phyloP scores from a whole-genome alignment of 2,888 invertebrate species.

The Macrosiphum euphorbiae region DNA sequence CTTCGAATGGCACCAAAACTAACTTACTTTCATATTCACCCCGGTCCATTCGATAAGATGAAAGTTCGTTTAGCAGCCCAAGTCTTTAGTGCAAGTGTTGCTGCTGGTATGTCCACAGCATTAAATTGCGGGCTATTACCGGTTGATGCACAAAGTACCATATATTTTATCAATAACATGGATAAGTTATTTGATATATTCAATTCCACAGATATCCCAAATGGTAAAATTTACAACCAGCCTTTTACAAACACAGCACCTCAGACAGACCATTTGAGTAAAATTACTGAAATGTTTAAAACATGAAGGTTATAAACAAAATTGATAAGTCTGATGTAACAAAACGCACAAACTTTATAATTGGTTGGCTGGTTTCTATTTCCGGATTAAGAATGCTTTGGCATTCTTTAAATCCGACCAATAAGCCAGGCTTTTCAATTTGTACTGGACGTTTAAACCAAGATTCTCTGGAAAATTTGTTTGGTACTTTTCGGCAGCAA shows the following conservation, averaged over 20 bases:
- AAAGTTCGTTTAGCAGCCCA: conserved; percentile 9
- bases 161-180: background rate
- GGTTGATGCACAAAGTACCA: background rate
- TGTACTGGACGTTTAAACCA: too few species aligned
- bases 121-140: too few species aligned
- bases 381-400: too few species aligned
- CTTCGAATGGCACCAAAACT: conserved; percentile 21
- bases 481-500: too few species aligned
- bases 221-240: background rate
- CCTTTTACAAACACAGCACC: background rate
- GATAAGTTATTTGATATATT: conserved; percentile 45
- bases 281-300: background rate
- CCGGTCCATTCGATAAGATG: conserved; percentile 32
- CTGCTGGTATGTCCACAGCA: background rate
- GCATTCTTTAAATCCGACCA: too few species aligned
- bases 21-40: background rate
- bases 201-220: background rate
- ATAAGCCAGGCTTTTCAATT: too few species aligned
- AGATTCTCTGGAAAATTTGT: too few species aligned
- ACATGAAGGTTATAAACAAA: too few species aligned
- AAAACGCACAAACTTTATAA: too few species aligned
- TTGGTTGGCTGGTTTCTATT: too few species aligned
- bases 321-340: too few species aligned
- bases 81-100: conserved; percentile 4
- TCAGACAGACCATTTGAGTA: background rate